These are phyloP conservation scores for Microcebus lehilahytsara DNA, from an alignment of 2,113 vertebrate species.

Conservation along the genomic window DNA sequence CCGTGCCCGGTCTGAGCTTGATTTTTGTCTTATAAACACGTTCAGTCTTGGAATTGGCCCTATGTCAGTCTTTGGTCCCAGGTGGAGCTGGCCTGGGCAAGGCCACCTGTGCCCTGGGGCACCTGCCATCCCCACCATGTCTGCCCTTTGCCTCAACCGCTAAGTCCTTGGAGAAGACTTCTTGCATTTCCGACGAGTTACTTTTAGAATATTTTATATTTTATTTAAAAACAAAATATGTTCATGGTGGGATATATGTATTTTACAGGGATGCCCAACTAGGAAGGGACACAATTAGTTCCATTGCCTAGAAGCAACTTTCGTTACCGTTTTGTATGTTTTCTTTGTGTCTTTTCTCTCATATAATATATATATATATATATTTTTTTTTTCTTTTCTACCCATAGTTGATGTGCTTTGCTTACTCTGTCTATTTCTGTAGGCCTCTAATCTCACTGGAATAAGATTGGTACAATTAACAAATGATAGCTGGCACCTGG, in stretches of 20 bases:
- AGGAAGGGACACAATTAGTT: accelerated
- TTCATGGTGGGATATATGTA: accelerated
- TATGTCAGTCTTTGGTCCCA: too few species aligned
- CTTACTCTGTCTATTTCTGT: neutral
- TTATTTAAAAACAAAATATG: neutral
- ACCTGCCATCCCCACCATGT: accelerated
- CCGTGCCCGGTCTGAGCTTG: too few species aligned
- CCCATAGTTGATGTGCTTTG: too few species aligned
- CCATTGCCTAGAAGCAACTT: neutral
- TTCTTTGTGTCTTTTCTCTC: neutral
- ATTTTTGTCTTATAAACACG: too few species aligned
- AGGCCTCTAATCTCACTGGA: neutral
- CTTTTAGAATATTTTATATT: neutral
- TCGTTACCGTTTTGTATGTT: accelerated
- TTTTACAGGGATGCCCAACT: neutral
- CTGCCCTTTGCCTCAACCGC: neutral
- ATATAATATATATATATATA: accelerated
- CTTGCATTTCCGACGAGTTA: neutral
- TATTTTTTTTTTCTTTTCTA: neutral
- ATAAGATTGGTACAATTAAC: neutral
- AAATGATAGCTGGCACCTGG: accelerated
- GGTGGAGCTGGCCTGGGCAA: too few species aligned
- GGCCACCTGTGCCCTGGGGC: neutral
- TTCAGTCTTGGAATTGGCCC: too few species aligned
- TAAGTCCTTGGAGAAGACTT: neutral